These are phyloP conservation scores for Pseudococcus jackbeardsleyi DNA, from an alignment of 2,888 invertebrate genomes.

Conservation along the genomic window DNA sequence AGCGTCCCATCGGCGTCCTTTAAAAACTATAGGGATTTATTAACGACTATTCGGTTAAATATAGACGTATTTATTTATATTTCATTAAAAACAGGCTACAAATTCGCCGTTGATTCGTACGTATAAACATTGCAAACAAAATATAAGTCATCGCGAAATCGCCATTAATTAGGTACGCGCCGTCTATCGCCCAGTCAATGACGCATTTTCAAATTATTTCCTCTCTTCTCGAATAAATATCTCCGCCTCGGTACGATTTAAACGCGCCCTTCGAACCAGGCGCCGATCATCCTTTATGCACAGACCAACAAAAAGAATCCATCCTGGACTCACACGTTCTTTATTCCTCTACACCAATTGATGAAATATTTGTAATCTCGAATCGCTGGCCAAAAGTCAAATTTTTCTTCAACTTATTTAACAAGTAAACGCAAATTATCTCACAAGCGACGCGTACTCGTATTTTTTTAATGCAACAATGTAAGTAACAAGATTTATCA, in stretches of 20 bases:
- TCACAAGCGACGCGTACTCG: not conserved
- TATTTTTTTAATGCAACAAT: slow-evolving; percentile 10
- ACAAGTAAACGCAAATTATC: not conserved
- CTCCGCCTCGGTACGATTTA: not conserved
- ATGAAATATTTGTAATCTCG: not conserved
- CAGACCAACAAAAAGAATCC: not conserved
- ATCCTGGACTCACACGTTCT: not conserved
- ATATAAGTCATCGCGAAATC: slow-evolving; percentile 19
- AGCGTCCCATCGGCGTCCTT: not conserved
- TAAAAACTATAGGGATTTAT: not conserved
- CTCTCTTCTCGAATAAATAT: not conserved
- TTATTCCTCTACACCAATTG: not conserved
- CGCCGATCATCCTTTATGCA: not conserved
- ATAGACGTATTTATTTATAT: slow-evolving; percentile 48
- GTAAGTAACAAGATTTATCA: slow-evolving; percentile 3
- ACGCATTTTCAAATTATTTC: slow-evolving; percentile 31
- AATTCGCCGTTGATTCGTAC: not conserved
- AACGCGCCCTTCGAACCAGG: not conserved
- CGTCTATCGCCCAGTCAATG: not conserved
- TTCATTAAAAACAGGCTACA: slow-evolving; percentile 35
- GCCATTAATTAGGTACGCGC: not conserved
- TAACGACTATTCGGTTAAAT: slow-evolving; percentile 33
- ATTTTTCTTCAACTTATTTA: not conserved
- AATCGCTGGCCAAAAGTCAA: slow-evolving; percentile 10
- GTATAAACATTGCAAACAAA: not conserved